Base-by-base conservation (phyloP, 2,113 vertebrate genomes). In the Ictalurus furcatus region DNA sequence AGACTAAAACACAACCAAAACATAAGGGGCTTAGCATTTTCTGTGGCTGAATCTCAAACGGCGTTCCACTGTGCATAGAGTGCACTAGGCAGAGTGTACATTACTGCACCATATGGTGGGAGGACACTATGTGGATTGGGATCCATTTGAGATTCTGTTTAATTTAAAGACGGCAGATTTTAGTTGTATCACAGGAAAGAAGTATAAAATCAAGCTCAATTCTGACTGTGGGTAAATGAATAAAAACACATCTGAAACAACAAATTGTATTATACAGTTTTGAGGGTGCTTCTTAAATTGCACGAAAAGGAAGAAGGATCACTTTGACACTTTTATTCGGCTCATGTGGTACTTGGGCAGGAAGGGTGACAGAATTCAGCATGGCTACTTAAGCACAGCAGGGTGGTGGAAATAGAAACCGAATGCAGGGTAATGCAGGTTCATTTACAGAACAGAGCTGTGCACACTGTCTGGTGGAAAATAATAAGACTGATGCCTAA, bases 401-500 rank as follows among this genome's bases (percentile, higher is more conserved):
- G 28, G 78, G 56, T 56, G 48, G n/a, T 19, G n/a, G 52, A 34
- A 58, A 81, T 34, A 58, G 16, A 58, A 56, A 56, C 28, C 8
- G 17, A 25, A 56, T 17, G 25, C 37, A n/a, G 23, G 54, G 28
- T 21, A 19, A 48, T 25, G 17, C 17, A 59, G 34, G 13, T 40
- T 78, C 25, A 63, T 30, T 59, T 44, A 48, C 69, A 63, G 73
- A n/a, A 76, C 69, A 44, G 37, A 59, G 54, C 34, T 19, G 74
- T 78, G 37, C 1, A 8, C 21, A 78, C 37, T 8, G 3, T 48
- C 21, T 5, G 23, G 11, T 78, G 78, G 17, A 54, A 61, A 79
- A 85, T 85, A 30, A 67, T 71, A 85, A 78, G 59, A 76, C 37
- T 34, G 48, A 44, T 52, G 78, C 8, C 78, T 78, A 86, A 86